Evolutionary conservation across 1,140 invertebrate genomes (phyloP).

Genomic region (Cryptotermes secundus): DNA sequence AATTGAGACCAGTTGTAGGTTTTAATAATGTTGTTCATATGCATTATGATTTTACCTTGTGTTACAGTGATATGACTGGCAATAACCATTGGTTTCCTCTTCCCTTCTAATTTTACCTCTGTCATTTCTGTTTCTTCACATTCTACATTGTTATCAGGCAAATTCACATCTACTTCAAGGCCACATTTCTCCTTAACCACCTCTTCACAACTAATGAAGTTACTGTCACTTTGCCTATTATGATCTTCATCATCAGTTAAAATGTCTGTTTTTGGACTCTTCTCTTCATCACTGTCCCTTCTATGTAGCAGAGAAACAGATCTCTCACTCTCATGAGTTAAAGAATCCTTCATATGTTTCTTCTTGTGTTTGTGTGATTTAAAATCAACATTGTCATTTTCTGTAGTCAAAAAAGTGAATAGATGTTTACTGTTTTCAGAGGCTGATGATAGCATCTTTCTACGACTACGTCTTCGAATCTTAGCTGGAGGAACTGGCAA

Average conservation of each 20-base stretch:
- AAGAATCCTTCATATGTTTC: not conserved
- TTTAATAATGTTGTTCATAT: not conserved
- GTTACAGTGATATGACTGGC: constrained; percentile 15
- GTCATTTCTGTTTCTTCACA: not conserved
- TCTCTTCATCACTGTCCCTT: not conserved
- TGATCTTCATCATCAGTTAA: not conserved
- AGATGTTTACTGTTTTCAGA: not conserved
- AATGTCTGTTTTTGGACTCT: not conserved
- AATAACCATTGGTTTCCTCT: constrained; percentile 21
- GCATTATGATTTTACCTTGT: not conserved
- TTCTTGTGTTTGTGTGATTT: not conserved
- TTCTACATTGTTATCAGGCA: not conserved
- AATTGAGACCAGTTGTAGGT: not conserved
- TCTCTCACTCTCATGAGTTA: not conserved
- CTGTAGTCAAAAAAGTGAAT: too few relatives aligned
- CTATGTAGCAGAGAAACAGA: not conserved
- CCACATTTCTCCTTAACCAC: not conserved
- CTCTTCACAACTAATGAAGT: not conserved
- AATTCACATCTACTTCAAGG: not conserved
- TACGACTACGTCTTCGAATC: not conserved
- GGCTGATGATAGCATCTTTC: not conserved
- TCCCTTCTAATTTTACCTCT: not conserved
- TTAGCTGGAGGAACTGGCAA: not conserved
- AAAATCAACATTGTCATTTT: not conserved
- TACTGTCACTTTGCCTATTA: not conserved